Evolutionary conservation across 30 jellyfish, hydroid and myxozoan species (phyloP).

Genomic region (Euphysa ruthae): DNA sequence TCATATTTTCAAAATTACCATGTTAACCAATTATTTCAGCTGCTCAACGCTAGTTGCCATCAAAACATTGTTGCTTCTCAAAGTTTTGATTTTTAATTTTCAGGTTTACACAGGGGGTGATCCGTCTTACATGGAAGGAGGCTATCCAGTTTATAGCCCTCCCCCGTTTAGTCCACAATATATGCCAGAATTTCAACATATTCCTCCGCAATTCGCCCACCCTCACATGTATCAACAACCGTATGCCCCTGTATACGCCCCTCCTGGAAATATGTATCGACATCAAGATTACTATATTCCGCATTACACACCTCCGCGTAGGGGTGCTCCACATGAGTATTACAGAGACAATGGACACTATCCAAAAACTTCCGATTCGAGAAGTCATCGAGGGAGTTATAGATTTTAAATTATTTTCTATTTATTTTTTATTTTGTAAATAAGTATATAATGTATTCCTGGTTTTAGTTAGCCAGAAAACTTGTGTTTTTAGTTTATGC

Average conservation of each 20-base stretch:
- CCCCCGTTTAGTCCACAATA: conserved; percentile 45
- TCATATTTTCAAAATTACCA: too few relatives aligned
- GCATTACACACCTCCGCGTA: conserved; percentile 25
- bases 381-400: background rate
- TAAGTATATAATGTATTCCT: too few relatives aligned
- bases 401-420: too few relatives aligned
- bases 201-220: conserved; percentile 51
- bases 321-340: conserved; percentile 13
- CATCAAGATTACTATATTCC: conserved; percentile 20
- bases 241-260: conserved; percentile 10
- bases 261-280: conserved; percentile 26
- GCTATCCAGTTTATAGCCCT: conserved; percentile 30
- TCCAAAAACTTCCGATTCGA: too few relatives aligned
- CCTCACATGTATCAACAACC: conserved; percentile 36
- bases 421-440: too few relatives aligned
- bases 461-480: too few relatives aligned
- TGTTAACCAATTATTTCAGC: too few relatives aligned
- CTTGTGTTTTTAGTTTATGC: too few relatives aligned
- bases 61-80: background rate
- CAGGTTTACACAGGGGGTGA: conserved; percentile 12
- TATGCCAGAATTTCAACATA: conserved; percentile 63
- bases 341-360: background rate
- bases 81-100: background rate
- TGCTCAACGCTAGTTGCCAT: too few relatives aligned
- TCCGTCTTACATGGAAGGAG: conserved; percentile 10